Evolutionary conservation across 2,113 vertebrate species (phyloP), one percentile per base, ranked within the genome.

Genomic region (Limnothrissa miodon): DNA sequence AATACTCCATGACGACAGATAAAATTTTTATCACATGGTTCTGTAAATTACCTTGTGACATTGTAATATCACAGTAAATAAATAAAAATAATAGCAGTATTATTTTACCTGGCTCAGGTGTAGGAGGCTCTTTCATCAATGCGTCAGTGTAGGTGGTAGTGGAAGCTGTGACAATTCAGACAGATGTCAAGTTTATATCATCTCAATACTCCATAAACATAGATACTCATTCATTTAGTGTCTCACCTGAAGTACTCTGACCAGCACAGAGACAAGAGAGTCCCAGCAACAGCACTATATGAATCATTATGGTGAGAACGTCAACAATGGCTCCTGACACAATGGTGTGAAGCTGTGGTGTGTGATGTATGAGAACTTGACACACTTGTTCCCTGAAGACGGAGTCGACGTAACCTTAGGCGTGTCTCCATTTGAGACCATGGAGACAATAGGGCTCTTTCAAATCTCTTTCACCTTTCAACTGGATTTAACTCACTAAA

Each of bases 251-350:
- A 84, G 85, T 86, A 62, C 70, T 87, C 4, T 33, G 79, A 42
- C 87, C 85, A 1, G 85, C 53, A 79, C 86, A 86, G 0, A 83
- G 83, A 39, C 85, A 39, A 85, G 90, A 56, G 85, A 78, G 88
- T 25, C 82, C 86, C 46, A 86, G 23, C 10, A 89, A 70, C 21
- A 93, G 33, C 25, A 90, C 45, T 45, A 90, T 79, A 25, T 84
- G 86, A 80, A 90, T 78, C 90, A 93, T 92, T 79, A 62, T 88
- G 33, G 8, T 6, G 25, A 33, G 8, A 66, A 33, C 19, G 19
- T 56, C 46, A 17, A 48, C 56, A 21, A 21, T 59, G 6, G 9
- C 29, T 25, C 11, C 13, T 9, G 59, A 66, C 13, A 29, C n/a
- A 25, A 66, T 42, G 59, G 1, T 29, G 59, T 29, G 4, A 66